Evolutionary conservation across 1,140 invertebrate species (phyloP), one percentile per base, ranked within the genome.

Genomic region (Drosophila subpulchrella): DNA sequence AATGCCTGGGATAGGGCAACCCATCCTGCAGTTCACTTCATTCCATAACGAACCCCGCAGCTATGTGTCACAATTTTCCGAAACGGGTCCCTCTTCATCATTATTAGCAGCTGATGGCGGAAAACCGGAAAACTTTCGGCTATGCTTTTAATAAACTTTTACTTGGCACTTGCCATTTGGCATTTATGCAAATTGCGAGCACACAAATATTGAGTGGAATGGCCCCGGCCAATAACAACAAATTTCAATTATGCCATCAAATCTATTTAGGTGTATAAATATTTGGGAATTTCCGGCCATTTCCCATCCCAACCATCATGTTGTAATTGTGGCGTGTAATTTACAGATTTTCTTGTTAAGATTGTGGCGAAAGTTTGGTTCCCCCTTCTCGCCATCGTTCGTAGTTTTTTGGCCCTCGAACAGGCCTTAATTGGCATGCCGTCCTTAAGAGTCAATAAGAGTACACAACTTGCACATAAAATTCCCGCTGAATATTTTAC

Each of bases 221-320:
- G 44, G 57, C 41, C 50, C 55, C 15, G 27, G 42, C 57, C 82
- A 78, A 67, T 72, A 81, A 81, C 80, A 89, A 84, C 85, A 81
- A 89, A 81, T 89, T 89, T 89, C 84, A 89, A 89, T 89, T 89
- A 89, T 89, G 84, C 80, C 84, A 89, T 89, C 72, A 89, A 89
- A 89, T 89, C 84, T 89, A 89, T 89, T 89, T 89, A 89, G 84
- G 85, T 84, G 74, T 75, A 84, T 89, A 89, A 89, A 89, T 90
- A 89, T 89, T 89, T 89, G 70, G 81, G 65, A 83, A 74, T 81
- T 84, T 81, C 89, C 57, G 56, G 62, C 51, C 63, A 44, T 15
- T 62, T 34, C 58, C 27, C 5, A 39, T 32, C 17, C 6, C 24
- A 20, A 42, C n/a, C 15, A 24, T 39, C 67, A 13, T 30, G 36